A percentile compares a stretch with the other conserved stretches of the same genome.
Conservation (phyloP, 2,888 invertebrate species). For the Caenorhabditis sp. region DNA sequence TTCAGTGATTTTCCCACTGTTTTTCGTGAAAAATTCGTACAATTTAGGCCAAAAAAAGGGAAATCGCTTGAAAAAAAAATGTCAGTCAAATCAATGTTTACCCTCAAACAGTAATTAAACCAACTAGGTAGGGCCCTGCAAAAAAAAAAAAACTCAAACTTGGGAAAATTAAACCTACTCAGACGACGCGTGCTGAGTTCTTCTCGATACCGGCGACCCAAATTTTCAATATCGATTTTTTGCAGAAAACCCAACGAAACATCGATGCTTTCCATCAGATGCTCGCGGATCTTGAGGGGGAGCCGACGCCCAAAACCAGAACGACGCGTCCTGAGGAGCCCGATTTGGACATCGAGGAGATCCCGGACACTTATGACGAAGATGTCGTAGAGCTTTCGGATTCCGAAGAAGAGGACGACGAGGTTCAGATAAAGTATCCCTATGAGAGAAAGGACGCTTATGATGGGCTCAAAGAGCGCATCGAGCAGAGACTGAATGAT, state of each 20-base stretch:
- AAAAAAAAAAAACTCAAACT: slow-evolving; percentile 62
- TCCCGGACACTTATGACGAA: slow-evolving; percentile 17
- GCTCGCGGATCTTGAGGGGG: slow-evolving; percentile 45
- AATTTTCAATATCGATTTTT: slow-evolving; percentile 14
- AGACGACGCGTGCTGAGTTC: slow-evolving; percentile 62
- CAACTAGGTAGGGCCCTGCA: slow-evolving; percentile 13
- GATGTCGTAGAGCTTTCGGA: neutral
- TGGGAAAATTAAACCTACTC: slow-evolving; percentile 73
- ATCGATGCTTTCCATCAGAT: slow-evolving; percentile 35
- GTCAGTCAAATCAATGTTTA: slow-evolving; percentile 47
- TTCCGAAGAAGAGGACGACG: slow-evolving; percentile 44
- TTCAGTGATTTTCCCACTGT: slow-evolving; percentile 8
- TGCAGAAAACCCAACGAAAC: slow-evolving; percentile 44
- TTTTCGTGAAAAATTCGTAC: slow-evolving; percentile 4
- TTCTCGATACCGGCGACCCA: slow-evolving; percentile 20
- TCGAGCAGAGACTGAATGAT: slow-evolving; percentile 21
- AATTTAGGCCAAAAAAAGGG: slow-evolving; percentile 12
- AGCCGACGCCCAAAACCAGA: too few species aligned
- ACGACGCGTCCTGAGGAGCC: too few species aligned
- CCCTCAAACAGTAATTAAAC: slow-evolving; percentile 63
- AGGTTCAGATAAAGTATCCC: slow-evolving; percentile 53
- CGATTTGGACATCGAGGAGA: neutral
- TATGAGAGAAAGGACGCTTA: slow-evolving; percentile 54
- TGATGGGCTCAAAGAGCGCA: slow-evolving; percentile 21
- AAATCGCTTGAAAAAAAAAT: neutral